Conservation (phyloP, 1,140 invertebrate species). For the Euglossa dilemma region DNA sequence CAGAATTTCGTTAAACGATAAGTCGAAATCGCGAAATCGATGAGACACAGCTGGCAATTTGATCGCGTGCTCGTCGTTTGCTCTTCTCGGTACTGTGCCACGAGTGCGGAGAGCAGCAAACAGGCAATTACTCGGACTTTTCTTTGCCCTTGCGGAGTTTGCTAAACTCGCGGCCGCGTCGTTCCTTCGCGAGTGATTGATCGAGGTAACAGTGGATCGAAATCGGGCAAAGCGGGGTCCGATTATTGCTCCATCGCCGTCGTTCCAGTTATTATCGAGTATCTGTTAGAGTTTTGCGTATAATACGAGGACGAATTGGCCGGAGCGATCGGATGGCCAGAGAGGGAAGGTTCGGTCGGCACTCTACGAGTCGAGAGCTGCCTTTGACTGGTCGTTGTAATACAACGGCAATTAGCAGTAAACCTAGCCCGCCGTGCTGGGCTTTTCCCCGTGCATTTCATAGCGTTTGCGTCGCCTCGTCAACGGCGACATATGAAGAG, state of each 20-base stretch:
- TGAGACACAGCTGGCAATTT: no score
- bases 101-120: no score
- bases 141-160: no score
- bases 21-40: no score
- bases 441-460: slow-evolving; percentile 64
- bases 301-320: slow-evolving; percentile 58
- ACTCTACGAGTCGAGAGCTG: slow-evolving; percentile 64
- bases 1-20: no score
- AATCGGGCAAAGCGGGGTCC: slow-evolving; percentile 43
- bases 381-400: slow-evolving; percentile 71
- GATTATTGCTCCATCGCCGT: slow-evolving; percentile 41
- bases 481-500: slow-evolving; percentile 63
- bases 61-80: no score
- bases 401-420: slow-evolving; percentile 74
- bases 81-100: no score
- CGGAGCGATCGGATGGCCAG: slow-evolving; percentile 33
- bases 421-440: slow-evolving; percentile 60
- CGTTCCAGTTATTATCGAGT: slow-evolving; percentile 31
- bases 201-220: slow-evolving; percentile 30
- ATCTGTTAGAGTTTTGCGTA: slow-evolving; percentile 65
- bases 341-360: slow-evolving; percentile 34
- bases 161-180: no score
- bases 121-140: no score
- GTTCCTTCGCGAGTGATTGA: neutral
- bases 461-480: slow-evolving; percentile 62